These are phyloP conservation scores for Gallinago stenura DNA, from an alignment of 2,797 vertebrate species.

Conservation along the genomic window DNA sequence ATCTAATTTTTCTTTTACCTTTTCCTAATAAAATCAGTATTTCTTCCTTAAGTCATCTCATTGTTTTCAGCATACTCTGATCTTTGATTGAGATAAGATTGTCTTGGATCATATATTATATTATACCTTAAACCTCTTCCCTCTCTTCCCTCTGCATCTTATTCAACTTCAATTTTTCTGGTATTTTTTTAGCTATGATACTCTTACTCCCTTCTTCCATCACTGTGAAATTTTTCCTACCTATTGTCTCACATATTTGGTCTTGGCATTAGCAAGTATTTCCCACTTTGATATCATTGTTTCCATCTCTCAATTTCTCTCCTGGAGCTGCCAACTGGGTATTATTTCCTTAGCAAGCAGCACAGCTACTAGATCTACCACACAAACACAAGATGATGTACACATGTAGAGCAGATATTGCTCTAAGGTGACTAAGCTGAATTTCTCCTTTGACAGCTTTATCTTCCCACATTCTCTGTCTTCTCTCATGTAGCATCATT, in stretches of 20 bases:
- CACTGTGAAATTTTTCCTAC: not conserved
- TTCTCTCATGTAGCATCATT: not conserved
- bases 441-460: not conserved
- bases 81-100: not conserved
- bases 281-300: not conserved
- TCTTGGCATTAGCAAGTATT: not conserved
- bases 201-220: not conserved
- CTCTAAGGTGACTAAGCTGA: not conserved
- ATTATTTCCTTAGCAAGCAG: not conserved
- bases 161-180: not conserved
- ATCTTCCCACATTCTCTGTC: not conserved
- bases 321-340: not conserved
- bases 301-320: not conserved
- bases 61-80: not conserved
- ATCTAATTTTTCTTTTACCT: not conserved
- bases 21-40: not conserved
- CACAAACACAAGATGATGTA: not conserved
- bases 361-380: not conserved
- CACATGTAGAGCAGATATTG: not conserved
- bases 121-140: not conserved
- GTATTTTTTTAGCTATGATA: not conserved
- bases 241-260: not conserved
- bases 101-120: not conserved
- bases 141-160: not conserved
- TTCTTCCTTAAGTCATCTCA: not conserved